These are phyloP conservation scores for Ptiloglossa arizonensis DNA, from an alignment of 1,140 invertebrate genomes.

Conservation along the genomic window DNA sequence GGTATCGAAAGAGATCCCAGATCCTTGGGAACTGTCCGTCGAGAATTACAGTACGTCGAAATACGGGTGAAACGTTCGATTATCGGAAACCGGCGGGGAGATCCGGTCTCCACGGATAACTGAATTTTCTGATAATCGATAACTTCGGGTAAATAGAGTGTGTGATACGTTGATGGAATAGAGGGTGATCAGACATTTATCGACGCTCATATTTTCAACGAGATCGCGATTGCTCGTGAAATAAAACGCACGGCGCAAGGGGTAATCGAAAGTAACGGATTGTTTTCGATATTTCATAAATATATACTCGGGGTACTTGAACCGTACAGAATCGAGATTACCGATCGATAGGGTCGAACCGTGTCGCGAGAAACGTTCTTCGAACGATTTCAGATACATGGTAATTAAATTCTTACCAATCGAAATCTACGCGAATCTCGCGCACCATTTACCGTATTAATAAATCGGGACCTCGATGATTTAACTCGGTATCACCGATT, in stretches of 20 bases:
- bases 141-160: constrained; percentile 19
- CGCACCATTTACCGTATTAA: no score
- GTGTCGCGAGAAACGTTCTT: no score
- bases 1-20: not conserved
- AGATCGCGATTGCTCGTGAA: not conserved
- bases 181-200: not conserved
- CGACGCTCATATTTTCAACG: not conserved
- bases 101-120: not conserved
- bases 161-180: constrained; percentile 13
- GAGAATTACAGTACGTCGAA: constrained; percentile 7
- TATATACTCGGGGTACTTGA: no score
- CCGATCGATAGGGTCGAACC: no score
- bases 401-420: no score
- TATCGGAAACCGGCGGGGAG: constrained; percentile 11
- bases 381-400: no score
- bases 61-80: constrained; percentile 7
- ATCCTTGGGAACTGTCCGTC: not conserved
- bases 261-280: no score
- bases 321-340: no score
- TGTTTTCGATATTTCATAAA: no score
- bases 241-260: not conserved
- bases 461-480: no score
- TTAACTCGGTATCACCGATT: no score
- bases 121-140: constrained; percentile 35
- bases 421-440: no score